Evolutionary conservation across 1,140 invertebrate species (phyloP).

Genomic region (Drosophila pseudoobscura): DNA sequence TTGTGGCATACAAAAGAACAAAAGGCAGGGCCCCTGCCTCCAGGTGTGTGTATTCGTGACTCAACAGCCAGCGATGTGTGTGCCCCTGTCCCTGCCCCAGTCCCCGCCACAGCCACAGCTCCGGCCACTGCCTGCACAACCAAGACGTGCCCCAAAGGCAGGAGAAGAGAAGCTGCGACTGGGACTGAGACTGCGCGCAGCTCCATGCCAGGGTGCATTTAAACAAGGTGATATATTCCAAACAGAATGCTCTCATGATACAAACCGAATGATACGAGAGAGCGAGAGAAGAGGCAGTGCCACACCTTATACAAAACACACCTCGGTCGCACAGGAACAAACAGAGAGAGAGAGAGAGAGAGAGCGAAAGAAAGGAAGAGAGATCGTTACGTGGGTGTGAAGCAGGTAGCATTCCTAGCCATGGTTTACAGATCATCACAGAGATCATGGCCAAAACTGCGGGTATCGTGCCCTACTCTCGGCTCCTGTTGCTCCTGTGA

Average conservation of each 20-base stretch:
- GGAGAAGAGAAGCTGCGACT: too few relatives aligned
- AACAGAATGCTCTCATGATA: too few relatives aligned
- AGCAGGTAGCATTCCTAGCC: conserved; percentile 55
- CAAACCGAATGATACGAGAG: neutral
- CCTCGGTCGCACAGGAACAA: conserved; percentile 11
- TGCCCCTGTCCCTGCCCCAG: too few relatives aligned
- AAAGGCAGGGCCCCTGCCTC: conserved; percentile 47
- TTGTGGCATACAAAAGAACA: conserved; percentile 71
- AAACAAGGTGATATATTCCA: conserved; percentile 5
- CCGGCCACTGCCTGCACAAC: too few relatives aligned
- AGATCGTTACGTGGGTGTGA: conserved; percentile 6
- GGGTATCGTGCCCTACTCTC: too few relatives aligned
- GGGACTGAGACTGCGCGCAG: neutral
- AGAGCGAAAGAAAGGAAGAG: neutral
- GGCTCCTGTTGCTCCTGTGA: too few relatives aligned
- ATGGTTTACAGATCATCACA: too few relatives aligned
- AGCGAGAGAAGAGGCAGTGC: neutral
- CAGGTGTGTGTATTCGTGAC: conserved; percentile 34
- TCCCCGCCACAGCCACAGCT: too few relatives aligned
- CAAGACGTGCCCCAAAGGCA: too few relatives aligned
- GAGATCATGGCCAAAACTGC: too few relatives aligned
- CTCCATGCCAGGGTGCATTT: too few relatives aligned
- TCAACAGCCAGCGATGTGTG: conserved; percentile 57
- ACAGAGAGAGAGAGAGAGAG: conserved; percentile 4
- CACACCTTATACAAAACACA: too few relatives aligned